Conservation (phyloP, 2,888 invertebrate genomes). For the Congeria kusceri region DNA sequence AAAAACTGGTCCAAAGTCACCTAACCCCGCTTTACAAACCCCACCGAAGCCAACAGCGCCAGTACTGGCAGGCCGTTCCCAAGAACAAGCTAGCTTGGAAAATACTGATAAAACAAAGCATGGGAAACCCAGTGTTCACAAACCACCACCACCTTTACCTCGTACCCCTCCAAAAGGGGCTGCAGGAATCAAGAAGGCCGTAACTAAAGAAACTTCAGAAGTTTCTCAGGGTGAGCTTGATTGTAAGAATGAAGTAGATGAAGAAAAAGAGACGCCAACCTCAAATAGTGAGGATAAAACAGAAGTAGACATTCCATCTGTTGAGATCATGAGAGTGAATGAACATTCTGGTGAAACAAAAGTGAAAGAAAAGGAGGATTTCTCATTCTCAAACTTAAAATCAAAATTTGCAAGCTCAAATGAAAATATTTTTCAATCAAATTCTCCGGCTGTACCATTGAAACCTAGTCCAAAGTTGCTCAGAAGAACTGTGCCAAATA, state of each 20-base stretch:
- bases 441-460: constrained; percentile 54
- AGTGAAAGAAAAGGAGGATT: constrained; percentile 21
- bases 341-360: neutral
- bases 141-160: constrained; percentile 62
- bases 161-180: constrained; percentile 55
- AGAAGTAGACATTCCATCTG: neutral
- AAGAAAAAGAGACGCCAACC: neutral
- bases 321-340: neutral
- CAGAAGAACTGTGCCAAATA: neutral
- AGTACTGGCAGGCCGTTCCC: neutral
- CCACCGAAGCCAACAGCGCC: constrained; percentile 28
- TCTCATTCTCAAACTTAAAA: constrained; percentile 30
- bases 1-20: constrained; percentile 57
- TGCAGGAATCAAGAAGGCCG: constrained; percentile 8
- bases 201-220: neutral
- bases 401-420: constrained; percentile 32
- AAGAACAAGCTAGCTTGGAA: neutral
- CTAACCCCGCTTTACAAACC: constrained; percentile 60
- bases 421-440: constrained; percentile 30
- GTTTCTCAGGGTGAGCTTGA: neutral
- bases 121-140: constrained; percentile 5
- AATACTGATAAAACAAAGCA: neutral
- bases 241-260: neutral
- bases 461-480: constrained; percentile 62
- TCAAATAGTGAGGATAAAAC: constrained; percentile 7